A percentile compares a stretch with the other conserved stretches of the same genome.
These are phyloP conservation scores for Stenichneumon culpator DNA, from an alignment of 2,888 invertebrate genomes.

Conservation along the genomic window DNA sequence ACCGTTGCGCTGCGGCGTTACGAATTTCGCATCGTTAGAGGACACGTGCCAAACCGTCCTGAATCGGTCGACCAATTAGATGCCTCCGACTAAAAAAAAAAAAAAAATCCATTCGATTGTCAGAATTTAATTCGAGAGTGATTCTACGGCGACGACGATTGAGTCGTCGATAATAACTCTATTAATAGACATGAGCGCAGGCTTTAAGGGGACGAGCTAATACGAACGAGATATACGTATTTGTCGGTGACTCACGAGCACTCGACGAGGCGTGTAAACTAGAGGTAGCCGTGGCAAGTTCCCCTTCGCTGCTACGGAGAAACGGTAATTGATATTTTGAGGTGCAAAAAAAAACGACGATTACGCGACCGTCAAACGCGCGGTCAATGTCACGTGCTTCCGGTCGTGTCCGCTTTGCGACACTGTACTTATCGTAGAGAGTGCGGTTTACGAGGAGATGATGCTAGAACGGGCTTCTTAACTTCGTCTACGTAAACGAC, in stretches of 20 bases:
- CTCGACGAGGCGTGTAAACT: slow-evolving; percentile 8
- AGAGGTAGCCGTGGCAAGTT: background rate
- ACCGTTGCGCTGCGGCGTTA: slow-evolving; percentile 47
- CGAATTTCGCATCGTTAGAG: slow-evolving; percentile 50
- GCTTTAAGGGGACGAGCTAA: slow-evolving; percentile 26
- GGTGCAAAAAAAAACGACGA: background rate
- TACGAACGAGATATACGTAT: slow-evolving; percentile 27
- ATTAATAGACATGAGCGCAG: slow-evolving; percentile 60
- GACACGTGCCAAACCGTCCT: slow-evolving; percentile 48
- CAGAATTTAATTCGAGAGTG: background rate
- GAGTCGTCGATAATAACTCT: slow-evolving; percentile 20
- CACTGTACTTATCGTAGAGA: slow-evolving; percentile 3
- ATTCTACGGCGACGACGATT: slow-evolving; percentile 10
- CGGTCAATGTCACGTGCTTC: slow-evolving; percentile 58
- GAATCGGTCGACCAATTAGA: background rate
- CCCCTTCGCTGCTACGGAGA: background rate
- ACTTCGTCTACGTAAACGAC: slow-evolving; percentile 22
- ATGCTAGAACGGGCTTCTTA: slow-evolving; percentile 9
- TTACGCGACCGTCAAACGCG: slow-evolving; percentile 5
- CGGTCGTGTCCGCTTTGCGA: slow-evolving; percentile 28
- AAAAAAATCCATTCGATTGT: background rate
- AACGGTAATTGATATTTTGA: slow-evolving; percentile 25
- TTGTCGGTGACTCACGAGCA: slow-evolving; percentile 54
- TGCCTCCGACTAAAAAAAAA: background rate
- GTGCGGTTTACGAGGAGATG: slow-evolving; percentile 19